Percentiles rank a stretch among this genome's conserved stretches.
Conservation (phyloP, 2,797 vertebrate genomes). For the Vultur gryphus region DNA sequence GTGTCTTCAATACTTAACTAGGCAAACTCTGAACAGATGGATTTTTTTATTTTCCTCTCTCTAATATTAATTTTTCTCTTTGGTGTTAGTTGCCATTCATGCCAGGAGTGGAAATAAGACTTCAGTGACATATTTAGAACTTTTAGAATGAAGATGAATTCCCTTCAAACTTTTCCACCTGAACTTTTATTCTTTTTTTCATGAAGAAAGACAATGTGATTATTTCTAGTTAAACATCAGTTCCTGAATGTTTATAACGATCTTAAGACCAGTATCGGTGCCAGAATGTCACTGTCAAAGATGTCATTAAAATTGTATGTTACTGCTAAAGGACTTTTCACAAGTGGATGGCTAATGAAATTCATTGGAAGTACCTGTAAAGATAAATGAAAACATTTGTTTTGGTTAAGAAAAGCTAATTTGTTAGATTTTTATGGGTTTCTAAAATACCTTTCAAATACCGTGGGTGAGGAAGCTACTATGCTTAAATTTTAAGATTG, state of each 20-base stretch:
- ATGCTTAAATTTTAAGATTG: background rate
- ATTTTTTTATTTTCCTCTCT: too few species aligned
- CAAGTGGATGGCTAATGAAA: background rate
- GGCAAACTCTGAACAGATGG: background rate
- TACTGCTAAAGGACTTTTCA: background rate
- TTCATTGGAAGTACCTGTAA: background rate
- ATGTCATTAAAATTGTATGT: background rate
- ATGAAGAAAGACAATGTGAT: background rate
- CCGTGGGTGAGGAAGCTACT: background rate
- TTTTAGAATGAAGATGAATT: background rate
- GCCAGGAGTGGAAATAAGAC: background rate
- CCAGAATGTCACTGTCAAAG: background rate
- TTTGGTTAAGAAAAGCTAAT: background rate
- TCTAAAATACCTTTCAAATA: background rate
- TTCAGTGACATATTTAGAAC: background rate
- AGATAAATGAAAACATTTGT: background rate
- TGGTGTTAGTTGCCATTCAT: background rate
- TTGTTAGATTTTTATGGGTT: background rate
- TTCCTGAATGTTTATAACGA: background rate
- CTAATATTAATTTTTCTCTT: background rate
- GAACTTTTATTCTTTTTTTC: background rate
- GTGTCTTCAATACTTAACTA: background rate
- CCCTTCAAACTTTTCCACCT: background rate
- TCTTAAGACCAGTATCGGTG: background rate
- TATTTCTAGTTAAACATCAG: background rate